These are phyloP conservation scores for Silvanus unidentatus DNA, from an alignment of 2,888 invertebrate species.

Conservation along the genomic window DNA sequence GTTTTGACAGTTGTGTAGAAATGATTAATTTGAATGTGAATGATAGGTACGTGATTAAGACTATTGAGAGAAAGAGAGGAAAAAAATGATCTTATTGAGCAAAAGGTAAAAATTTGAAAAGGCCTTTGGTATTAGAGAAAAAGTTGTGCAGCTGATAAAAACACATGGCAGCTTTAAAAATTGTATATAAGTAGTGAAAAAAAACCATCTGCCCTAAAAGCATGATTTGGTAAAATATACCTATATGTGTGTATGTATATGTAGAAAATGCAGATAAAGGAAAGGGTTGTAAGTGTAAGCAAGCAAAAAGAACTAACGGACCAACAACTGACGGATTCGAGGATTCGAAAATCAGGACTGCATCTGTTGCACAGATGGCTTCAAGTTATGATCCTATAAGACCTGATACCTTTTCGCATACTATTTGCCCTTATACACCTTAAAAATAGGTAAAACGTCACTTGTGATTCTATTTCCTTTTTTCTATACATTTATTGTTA, in stretches of 20 bases:
- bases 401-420: slow-evolving; percentile 24
- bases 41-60: no score
- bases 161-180: slow-evolving; percentile 42
- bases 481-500: no score
- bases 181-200: slow-evolving; percentile 27
- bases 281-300: slow-evolving; percentile 34
- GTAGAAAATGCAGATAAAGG: slow-evolving; percentile 35
- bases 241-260: slow-evolving; percentile 14
- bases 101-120: slow-evolving; percentile 24
- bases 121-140: slow-evolving; percentile 24
- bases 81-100: no score
- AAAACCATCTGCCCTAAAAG: slow-evolving; percentile 40
- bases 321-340: slow-evolving; percentile 38
- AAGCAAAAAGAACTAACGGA: slow-evolving; percentile 39
- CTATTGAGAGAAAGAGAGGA: no score
- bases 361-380: slow-evolving; percentile 46
- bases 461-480: neutral
- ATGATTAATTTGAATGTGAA: no score
- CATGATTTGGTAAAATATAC: slow-evolving; percentile 44
- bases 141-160: slow-evolving; percentile 39
- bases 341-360: slow-evolving; percentile 37
- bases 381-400: slow-evolving; percentile 12
- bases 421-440: no score
- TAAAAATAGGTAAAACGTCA: slow-evolving; percentile 9
- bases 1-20: no score